Conservation (phyloP, 2,888 invertebrate species). For the Cephus pulcher region DNA sequence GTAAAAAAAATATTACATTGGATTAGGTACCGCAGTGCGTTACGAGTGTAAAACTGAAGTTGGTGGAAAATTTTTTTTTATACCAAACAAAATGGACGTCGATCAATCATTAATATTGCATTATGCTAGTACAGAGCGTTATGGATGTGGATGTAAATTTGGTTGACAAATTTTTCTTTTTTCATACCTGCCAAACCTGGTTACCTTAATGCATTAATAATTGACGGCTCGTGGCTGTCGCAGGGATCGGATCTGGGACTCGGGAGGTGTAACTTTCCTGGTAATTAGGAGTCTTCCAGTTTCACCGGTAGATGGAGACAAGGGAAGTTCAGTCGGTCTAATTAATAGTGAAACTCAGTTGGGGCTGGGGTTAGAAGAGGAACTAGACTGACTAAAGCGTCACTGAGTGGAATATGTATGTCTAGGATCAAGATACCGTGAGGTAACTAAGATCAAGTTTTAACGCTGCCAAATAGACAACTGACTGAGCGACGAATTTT, state of each 20-base stretch:
- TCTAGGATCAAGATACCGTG: background rate
- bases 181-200: background rate
- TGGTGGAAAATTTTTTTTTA: background rate
- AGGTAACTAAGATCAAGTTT: slow-evolving; percentile 42
- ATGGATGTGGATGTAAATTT: background rate
- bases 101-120: background rate
- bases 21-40: background rate
- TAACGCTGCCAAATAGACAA: slow-evolving; percentile 40
- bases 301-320: slow-evolving; percentile 45
- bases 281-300: background rate
- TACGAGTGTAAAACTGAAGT: background rate
- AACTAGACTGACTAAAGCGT: background rate
- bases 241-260: background rate
- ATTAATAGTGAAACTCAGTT: slow-evolving; percentile 54
- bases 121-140: background rate
- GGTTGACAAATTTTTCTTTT: too few species aligned
- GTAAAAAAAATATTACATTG: background rate
- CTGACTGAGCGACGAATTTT: slow-evolving; percentile 32
- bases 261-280: background rate
- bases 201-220: background rate
- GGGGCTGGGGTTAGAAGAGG: background rate
- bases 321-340: slow-evolving; percentile 49
- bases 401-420: background rate
- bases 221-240: background rate
- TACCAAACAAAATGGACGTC: background rate